phyloP scores from a whole-genome alignment of 2,797 vertebrate genomes.

The Malacoctenus gilli region DNA sequence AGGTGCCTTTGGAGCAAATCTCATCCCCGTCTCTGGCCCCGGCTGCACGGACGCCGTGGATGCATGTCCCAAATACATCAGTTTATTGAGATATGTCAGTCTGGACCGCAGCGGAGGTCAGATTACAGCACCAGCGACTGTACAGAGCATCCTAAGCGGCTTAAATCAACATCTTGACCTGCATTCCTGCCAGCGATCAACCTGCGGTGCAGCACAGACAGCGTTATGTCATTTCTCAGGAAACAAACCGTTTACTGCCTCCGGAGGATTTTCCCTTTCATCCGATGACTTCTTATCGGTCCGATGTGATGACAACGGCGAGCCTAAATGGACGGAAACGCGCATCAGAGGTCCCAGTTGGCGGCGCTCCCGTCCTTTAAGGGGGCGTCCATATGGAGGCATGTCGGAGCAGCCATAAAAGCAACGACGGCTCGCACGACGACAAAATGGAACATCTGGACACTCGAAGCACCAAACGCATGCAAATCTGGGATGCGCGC shows the following conservation, averaged over 20 bases:
- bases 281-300: conserved; percentile 4
- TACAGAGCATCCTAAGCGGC: conserved; percentile 1
- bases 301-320: too few relatives aligned
- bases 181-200: not conserved
- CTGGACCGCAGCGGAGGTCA: conserved; percentile 5
- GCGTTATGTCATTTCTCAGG: too few relatives aligned
- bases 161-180: not conserved
- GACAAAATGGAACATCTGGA: conserved; percentile 59
- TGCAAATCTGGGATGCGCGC: conserved; percentile 35
- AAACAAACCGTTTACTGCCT: too few relatives aligned
- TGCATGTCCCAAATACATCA: too few relatives aligned
- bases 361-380: conserved; percentile 35
- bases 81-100: not conserved
- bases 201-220: not conserved
- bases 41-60: too few relatives aligned
- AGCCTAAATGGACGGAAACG: too few relatives aligned
- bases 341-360: conserved; percentile 7
- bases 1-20: too few relatives aligned
- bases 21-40: too few relatives aligned
- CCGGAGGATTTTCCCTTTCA: too few relatives aligned
- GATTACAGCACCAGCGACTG: conserved; percentile 10
- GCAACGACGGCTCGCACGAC: conserved; percentile 18
- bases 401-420: conserved; percentile 40
- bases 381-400: conserved; percentile 35
- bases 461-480: conserved; percentile 12